Evolutionary conservation across 2,888 invertebrate genomes (phyloP).

Genomic region (Danaus chrysippus): DNA sequence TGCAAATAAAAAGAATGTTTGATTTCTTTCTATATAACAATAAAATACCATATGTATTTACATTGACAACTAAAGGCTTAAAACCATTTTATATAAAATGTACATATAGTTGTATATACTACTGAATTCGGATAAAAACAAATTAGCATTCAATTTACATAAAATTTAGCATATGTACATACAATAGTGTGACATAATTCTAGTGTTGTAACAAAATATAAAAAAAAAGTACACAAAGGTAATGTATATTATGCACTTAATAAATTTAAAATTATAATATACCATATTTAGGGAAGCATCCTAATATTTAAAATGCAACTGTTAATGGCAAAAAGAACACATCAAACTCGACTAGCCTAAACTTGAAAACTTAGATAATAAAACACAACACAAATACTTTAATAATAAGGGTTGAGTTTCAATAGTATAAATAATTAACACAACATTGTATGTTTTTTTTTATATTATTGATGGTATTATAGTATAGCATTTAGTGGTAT

Average conservation of each 20-base stretch:
- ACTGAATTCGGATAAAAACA: no score
- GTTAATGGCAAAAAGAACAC: conserved; percentile 24
- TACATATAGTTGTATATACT: background rate
- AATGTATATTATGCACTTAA: conserved; percentile 6
- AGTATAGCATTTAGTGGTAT: no score
- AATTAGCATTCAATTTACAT: no score
- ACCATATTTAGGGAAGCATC: background rate
- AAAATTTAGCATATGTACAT: no score
- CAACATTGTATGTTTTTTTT: no score
- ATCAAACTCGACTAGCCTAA: conserved; percentile 28
- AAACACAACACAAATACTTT: background rate
- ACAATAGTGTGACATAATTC: background rate
- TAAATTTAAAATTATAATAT: conserved; percentile 8
- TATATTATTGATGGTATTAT: no score
- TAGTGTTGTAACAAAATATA: background rate
- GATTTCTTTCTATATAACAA: background rate
- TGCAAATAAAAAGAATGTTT: background rate
- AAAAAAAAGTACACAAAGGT: background rate
- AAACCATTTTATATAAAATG: background rate
- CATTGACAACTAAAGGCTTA: conserved; percentile 1
- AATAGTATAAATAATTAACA: background rate
- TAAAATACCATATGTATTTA: background rate
- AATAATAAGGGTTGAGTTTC: background rate
- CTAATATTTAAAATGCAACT: conserved; percentile 4
- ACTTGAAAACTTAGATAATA: conserved; percentile 5